These are phyloP conservation scores for Ashinkailepas kermadecensis DNA, from an alignment of 2,888 invertebrate genomes.

Conservation along the genomic window DNA sequence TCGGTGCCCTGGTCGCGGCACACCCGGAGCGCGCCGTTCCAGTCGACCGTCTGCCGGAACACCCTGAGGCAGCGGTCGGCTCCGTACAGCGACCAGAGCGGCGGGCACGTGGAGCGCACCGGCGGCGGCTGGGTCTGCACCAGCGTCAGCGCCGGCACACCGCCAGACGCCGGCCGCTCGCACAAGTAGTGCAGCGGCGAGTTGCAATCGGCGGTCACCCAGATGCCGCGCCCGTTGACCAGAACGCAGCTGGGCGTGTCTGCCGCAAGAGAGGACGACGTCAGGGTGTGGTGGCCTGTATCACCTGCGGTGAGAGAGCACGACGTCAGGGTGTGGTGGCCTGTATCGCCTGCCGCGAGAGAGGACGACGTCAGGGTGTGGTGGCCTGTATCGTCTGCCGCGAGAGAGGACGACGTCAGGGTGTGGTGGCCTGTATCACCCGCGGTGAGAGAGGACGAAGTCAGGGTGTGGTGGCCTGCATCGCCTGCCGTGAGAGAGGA, in stretches of 20 bases:
- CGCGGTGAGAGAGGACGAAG: too few species aligned
- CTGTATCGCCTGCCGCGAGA: too few species aligned
- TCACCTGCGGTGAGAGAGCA: too few species aligned
- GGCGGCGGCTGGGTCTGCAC: neutral
- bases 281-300: too few species aligned
- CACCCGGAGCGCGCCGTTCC: neutral
- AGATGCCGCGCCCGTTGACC: neutral
- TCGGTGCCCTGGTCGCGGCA: neutral
- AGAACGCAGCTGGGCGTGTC: neutral
- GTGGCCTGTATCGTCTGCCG: too few species aligned
- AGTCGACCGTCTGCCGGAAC: neutral
- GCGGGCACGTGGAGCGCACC: neutral
- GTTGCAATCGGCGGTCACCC: neutral
- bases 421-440: too few species aligned
- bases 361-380: too few species aligned
- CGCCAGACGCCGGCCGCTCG: neutral
- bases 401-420: too few species aligned
- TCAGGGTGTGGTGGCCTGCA: too few species aligned
- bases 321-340: too few species aligned
- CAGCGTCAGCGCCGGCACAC: neutral
- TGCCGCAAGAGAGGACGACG: neutral
- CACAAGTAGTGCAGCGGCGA: neutral
- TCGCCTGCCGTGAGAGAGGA: too few species aligned
- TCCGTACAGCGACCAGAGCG: neutral
- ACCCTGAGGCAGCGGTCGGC: neutral